Evolutionary conservation across 2,797 vertebrate genomes (phyloP).

Genomic region (Falco naumanni): DNA sequence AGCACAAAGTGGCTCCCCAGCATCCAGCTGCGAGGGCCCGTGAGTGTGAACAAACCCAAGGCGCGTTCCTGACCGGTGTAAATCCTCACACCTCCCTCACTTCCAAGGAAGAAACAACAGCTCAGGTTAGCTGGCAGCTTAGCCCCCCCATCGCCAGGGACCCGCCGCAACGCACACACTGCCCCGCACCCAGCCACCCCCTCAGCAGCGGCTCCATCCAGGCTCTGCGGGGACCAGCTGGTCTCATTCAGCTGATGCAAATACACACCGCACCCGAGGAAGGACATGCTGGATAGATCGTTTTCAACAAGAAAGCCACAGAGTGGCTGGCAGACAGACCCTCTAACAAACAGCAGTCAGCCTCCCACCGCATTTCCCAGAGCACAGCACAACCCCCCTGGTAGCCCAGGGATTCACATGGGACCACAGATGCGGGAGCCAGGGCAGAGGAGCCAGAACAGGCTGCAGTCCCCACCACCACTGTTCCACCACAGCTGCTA

Average conservation of each 20-base stretch:
- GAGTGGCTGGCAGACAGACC: background rate
- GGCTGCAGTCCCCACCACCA: background rate
- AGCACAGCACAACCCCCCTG: background rate
- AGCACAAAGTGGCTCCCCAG: background rate
- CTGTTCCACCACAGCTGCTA: background rate
- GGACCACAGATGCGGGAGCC: background rate
- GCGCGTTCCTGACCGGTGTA: background rate
- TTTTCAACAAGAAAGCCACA: background rate
- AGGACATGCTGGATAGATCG: background rate
- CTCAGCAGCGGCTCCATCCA: background rate
- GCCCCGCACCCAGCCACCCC: background rate
- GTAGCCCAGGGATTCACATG: background rate
- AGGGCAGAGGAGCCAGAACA: background rate
- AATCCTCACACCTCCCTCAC: constrained; percentile 6
- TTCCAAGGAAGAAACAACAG: background rate
- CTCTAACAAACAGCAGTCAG: background rate
- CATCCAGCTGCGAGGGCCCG: background rate
- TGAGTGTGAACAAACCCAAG: background rate
- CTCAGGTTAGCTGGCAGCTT: background rate
- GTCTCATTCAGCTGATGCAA: accelerated
- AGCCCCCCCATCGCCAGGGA: background rate
- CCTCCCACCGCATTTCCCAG: background rate
- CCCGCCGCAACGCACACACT: accelerated
- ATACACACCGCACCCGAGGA: background rate
- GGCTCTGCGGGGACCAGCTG: background rate